Percentiles rank a stretch among this genome's conserved stretches.
phyloP scores from a whole-genome alignment of 2,797 vertebrate species.

The Sarcophilus harrisii region DNA sequence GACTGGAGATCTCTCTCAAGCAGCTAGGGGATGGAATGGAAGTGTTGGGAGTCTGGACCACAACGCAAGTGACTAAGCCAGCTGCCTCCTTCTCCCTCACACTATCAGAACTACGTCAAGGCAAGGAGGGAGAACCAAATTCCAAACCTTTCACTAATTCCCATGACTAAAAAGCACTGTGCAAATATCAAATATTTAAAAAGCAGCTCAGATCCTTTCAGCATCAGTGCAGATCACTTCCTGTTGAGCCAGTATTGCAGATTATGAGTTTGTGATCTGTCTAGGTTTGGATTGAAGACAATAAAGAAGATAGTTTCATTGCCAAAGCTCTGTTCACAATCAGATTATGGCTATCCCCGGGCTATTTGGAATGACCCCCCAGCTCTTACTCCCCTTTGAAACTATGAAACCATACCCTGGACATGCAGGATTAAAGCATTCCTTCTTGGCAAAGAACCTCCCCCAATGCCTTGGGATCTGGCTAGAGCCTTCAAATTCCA shows the following conservation, averaged over 20 bases:
- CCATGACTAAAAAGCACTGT: not conserved
- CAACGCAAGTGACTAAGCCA: not conserved
- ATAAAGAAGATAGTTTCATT: not conserved
- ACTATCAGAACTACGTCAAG: not conserved
- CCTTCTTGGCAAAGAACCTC: not conserved
- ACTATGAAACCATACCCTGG: not conserved
- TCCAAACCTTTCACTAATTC: not conserved
- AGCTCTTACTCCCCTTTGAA: not conserved
- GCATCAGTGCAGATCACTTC: not conserved
- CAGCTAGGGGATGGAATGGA: not conserved
- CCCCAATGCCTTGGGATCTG: not conserved
- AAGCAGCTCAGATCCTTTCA: not conserved
- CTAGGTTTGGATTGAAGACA: not conserved
- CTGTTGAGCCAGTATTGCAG: not conserved
- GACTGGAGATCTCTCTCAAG: not conserved
- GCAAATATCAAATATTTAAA: not conserved
- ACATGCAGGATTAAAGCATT: not conserved
- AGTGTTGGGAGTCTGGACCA: not conserved
- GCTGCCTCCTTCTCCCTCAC: not conserved
- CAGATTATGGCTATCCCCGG: not conserved
- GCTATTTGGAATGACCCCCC: not conserved
- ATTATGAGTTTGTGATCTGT: not conserved
- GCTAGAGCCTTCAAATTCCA: not conserved
- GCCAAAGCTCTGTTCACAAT: not conserved
- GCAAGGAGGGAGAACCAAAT: not conserved